Evolutionary conservation across 1,140 invertebrate species (phyloP), one percentile per base, ranked within the genome.

Genomic region (Notospermus geniculatus): DNA sequence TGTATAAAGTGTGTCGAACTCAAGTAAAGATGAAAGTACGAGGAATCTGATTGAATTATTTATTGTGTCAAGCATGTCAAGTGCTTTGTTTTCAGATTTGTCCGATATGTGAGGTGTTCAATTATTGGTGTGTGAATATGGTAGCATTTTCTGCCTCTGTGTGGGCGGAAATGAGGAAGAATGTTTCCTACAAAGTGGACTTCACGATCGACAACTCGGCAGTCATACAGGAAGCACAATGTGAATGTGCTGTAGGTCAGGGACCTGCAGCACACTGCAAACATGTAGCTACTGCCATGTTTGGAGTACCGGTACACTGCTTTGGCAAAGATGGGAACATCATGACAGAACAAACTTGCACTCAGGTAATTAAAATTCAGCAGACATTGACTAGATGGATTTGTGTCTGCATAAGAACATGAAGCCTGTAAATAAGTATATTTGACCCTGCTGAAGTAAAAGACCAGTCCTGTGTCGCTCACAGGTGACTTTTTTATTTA

Each of bases 191-290:
- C 46, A 43, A 25, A 11, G 29, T 63, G 52, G 64, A 66, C 29
- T 2, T 66, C 17, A 17, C 15, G 22, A 9, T 66, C 0, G 57
- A 59, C 36, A 57, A 39, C 19, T 19, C 36, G 23, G 60, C 60
- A 15, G 19, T 0, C 23, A 22, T 63, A 1, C 4, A 50, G 13
- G 60, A 63, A 52, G 25, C 19, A 2, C 65, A n/a, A n/a, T n/a
- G n/a, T n/a, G n/a, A n/a, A n/a, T n/a, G n/a, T n/a, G n/a, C n/a
- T n/a, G n/a, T n/a, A n/a, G n/a, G n/a, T n/a, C n/a, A n/a, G n/a
- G n/a, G n/a, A n/a, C n/a, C n/a, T n/a, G n/a, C n/a, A n/a, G 65
- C 58, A 2, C 65, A 64, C 30, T 67, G 65, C 53, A 67, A 67
- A 57, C 54, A 61, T 64, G 30, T 64, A 17, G 57, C 55, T 46